Base-by-base conservation (phyloP, 1,140 invertebrate genomes). In the Monomorium pharaonis region DNA sequence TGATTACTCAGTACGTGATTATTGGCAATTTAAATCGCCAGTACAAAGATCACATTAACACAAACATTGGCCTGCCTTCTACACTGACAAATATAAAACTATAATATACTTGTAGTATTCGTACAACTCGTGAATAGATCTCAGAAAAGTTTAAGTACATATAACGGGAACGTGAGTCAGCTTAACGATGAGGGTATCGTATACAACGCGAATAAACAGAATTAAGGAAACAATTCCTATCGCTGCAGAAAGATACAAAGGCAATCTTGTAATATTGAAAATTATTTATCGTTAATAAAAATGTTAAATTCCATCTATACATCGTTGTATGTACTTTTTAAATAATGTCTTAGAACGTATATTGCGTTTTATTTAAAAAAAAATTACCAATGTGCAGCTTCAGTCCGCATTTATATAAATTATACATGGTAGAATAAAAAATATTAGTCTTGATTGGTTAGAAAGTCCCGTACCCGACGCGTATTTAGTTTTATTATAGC, bases 91-190 rank as follows among this genome's bases (percentile, higher is more conserved):
- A 44, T 0, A 70, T 81, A 56, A 72, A 44, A 30, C 42, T 21
- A 9, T 21, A 21, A 33, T 44, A 44, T 49, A 58, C 30, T 47
- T 49, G 7, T 63, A n/a, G n/a, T 21, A 9, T 44, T 37, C 10
- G 18, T n/a, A 37, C 47, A 9, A n/a, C 12, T 16, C 18, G 44
- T 37, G 5, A 9, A 56, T 47, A 47, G 47, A 27, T 12, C 67
- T 78, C 72, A 78, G 56, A 78, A 76, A 80, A 70, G 72, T 63
- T 47, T 12, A 18, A 33, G 27, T 65, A 51, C n/a, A n/a, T 56
- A 51, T 58, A 33, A 33, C 14, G 30, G 6, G 47, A 72, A 49
- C 30, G 42, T 84, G 87, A 88, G 87, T 88, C 80, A 88, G 72
- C 54, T 21, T 65, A 42, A 84, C 78, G 77, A 88, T 56, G 69